These are phyloP conservation scores for Antedon mediterranea DNA, from an alignment of 53 echinoderm and acorn worm genomes.

Conservation along the genomic window DNA sequence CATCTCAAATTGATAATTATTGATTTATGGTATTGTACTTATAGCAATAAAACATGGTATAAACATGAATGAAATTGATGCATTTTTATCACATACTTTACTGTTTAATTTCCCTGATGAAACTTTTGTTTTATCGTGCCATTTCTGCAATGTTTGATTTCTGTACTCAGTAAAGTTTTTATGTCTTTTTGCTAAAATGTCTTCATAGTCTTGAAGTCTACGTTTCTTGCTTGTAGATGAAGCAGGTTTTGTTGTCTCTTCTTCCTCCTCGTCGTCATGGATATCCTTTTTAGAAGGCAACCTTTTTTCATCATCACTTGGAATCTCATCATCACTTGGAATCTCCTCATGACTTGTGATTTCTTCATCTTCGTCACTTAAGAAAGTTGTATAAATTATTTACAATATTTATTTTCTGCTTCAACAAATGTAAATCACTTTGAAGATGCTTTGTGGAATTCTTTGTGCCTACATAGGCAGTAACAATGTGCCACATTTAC, in stretches of 20 bases:
- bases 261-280: background rate
- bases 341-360: constrained; percentile 32
- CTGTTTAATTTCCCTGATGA: constrained; percentile 46
- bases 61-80: too few relatives aligned
- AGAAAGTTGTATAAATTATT: too few relatives aligned
- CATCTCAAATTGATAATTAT: too few relatives aligned
- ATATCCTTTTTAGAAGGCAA: constrained; percentile 13
- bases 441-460: too few relatives aligned
- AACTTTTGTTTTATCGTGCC: constrained; percentile 80
- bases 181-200: constrained; percentile 59
- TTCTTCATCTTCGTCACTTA: constrained; percentile 7
- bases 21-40: too few relatives aligned
- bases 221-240: constrained; percentile 19
- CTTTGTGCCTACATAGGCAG: too few relatives aligned
- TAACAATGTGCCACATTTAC: too few relatives aligned
- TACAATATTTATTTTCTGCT: too few relatives aligned
- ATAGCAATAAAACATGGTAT: too few relatives aligned
- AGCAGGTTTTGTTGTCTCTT: background rate
- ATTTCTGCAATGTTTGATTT: constrained; percentile 55
- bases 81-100: constrained; percentile 38
- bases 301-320: constrained; percentile 19
- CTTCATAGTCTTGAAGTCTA: constrained; percentile 30
- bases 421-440: too few relatives aligned
- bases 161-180: constrained; percentile 41
- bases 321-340: constrained; percentile 32